Evolutionary conservation across 2,797 vertebrate genomes (phyloP).

Genomic region (Myripristis jacobus): DNA sequence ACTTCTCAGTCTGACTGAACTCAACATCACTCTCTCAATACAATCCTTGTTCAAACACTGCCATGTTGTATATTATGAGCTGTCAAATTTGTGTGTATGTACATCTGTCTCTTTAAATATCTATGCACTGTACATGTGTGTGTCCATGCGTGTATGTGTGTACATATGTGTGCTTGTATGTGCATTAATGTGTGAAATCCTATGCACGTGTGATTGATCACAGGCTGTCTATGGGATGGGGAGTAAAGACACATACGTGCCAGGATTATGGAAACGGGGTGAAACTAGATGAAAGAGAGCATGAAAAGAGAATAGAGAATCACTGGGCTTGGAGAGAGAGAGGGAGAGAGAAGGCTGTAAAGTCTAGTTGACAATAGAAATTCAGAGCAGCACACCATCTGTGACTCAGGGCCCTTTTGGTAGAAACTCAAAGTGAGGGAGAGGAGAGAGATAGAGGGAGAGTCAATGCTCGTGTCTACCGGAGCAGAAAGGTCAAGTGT

Average conservation of each 20-base stretch:
- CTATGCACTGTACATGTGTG: background rate
- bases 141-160: slow-evolving; percentile 13
- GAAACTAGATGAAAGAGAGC: slow-evolving; percentile 38
- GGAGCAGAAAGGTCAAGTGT: slow-evolving; percentile 10
- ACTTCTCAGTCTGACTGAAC: too few species aligned
- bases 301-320: slow-evolving; percentile 33
- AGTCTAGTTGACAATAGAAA: slow-evolving; percentile 42
- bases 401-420: slow-evolving; percentile 31
- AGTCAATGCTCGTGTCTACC: background rate
- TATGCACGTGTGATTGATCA: slow-evolving; percentile 16
- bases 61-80: too few species aligned
- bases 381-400: slow-evolving; percentile 28
- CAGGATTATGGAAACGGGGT: background rate
- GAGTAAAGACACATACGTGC: background rate
- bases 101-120: background rate
- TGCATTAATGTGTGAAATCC: background rate
- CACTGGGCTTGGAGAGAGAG: slow-evolving; percentile 31
- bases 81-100: slow-evolving; percentile 11
- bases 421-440: background rate
- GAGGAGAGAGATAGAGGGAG: too few species aligned
- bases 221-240: background rate
- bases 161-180: background rate
- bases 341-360: too few species aligned
- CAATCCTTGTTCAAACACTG: too few species aligned
- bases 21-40: too few species aligned